Conservation (phyloP, 2,888 invertebrate species). For the Ennomos erosarius region DNA sequence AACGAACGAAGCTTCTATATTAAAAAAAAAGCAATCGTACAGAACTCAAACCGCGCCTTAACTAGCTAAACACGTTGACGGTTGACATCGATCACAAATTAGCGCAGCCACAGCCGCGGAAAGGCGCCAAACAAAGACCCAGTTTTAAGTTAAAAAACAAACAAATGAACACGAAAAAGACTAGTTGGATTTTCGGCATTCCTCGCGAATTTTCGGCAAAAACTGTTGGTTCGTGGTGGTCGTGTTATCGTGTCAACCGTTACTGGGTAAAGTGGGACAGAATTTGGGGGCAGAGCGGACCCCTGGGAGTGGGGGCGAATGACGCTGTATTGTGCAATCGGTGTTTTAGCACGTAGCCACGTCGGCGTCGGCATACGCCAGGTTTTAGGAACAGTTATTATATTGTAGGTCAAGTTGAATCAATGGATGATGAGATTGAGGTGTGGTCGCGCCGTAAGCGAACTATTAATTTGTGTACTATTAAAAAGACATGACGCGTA, state of each 20-base stretch:
- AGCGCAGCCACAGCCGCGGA: slow-evolving; percentile 4
- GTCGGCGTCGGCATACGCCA: slow-evolving; percentile 8
- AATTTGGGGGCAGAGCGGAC: slow-evolving; percentile 20
- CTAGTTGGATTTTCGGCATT: slow-evolving; percentile 33
- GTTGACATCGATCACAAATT: slow-evolving; percentile 11
- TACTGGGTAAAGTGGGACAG: slow-evolving; percentile 34
- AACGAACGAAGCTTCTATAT: too few relatives aligned
- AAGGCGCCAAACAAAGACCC: slow-evolving; percentile 24
- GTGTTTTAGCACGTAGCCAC: slow-evolving; percentile 42
- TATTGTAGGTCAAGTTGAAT: slow-evolving; percentile 48
- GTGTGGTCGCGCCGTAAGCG: slow-evolving; percentile 18
- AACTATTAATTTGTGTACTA: too few relatives aligned
- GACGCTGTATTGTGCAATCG: slow-evolving; percentile 58
- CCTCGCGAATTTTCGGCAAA: slow-evolving; percentile 39
- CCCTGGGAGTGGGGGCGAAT: slow-evolving; percentile 33
- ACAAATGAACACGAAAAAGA: slow-evolving; percentile 29
- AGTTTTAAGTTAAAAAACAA: slow-evolving; percentile 29
- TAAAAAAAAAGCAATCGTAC: not conserved
- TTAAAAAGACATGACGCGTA: too few relatives aligned
- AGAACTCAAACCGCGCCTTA: not conserved
- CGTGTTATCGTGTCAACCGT: slow-evolving; percentile 39
- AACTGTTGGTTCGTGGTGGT: slow-evolving; percentile 27
- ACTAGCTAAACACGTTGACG: slow-evolving; percentile 6
- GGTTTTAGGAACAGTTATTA: slow-evolving; percentile 42
- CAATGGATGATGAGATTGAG: slow-evolving; percentile 36